phyloP scores from a whole-genome alignment of 2,888 invertebrate genomes.

The Dusona sp. region DNA sequence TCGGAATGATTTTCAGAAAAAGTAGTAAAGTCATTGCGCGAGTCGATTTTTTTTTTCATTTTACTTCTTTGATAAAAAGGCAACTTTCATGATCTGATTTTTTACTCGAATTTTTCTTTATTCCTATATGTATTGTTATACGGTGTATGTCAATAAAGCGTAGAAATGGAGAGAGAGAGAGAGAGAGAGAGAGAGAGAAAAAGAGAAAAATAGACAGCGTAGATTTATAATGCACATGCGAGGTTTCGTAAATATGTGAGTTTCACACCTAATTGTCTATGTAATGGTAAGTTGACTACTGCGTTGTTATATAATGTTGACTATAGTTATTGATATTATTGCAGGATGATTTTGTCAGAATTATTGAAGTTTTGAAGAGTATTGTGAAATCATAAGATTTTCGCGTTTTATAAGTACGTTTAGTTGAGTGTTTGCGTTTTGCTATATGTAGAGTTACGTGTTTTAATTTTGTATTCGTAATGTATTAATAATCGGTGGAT shows the following conservation, averaged over 20 bases:
- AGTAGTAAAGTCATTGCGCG: not conserved
- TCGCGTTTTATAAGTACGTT: not conserved
- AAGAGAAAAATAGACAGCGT: slow-evolving; percentile 41
- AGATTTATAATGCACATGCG: slow-evolving; percentile 71
- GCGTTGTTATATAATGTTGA: slow-evolving; percentile 57
- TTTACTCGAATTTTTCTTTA: not conserved
- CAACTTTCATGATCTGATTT: not conserved
- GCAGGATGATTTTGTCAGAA: not conserved
- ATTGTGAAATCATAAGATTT: not conserved
- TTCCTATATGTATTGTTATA: not conserved
- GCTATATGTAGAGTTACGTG: not conserved
- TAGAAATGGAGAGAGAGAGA: slow-evolving; percentile 31
- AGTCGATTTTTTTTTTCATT: not conserved
- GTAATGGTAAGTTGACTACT: slow-evolving; percentile 42
- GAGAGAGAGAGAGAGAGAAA: slow-evolving; percentile 22
- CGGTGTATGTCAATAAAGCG: slow-evolving; percentile 24
- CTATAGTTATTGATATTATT: slow-evolving; percentile 20
- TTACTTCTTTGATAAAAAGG: not conserved
- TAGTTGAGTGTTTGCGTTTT: not conserved
- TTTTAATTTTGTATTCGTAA: slow-evolving; percentile 37
- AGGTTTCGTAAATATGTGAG: slow-evolving; percentile 52
- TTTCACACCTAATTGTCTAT: slow-evolving; percentile 57
- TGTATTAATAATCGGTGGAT: slow-evolving; percentile 41
- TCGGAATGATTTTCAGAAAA: not conserved
- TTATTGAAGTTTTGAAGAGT: not conserved